phyloP scores from a whole-genome alignment of 2,888 invertebrate species.

The Spodoptera littoralis region DNA sequence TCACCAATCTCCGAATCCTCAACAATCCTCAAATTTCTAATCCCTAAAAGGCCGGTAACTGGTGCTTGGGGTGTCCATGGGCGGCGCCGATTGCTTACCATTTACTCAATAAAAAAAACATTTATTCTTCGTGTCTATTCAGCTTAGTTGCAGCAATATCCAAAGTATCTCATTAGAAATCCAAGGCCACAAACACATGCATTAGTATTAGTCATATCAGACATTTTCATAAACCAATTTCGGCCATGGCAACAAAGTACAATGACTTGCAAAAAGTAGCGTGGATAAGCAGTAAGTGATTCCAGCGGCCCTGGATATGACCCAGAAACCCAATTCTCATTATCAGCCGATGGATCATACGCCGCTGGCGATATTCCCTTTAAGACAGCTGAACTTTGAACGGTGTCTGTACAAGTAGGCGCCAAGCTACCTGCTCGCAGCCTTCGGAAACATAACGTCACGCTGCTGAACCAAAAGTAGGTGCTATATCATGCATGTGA shows the following conservation, averaged over 20 bases:
- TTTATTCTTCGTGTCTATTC: no score
- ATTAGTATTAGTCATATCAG: no score
- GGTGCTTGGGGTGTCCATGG: no score
- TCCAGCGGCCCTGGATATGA: constrained; percentile 36
- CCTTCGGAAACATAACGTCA: constrained; percentile 19
- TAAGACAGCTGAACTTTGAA: constrained; percentile 26
- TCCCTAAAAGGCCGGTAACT: no score
- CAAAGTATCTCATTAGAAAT: no score
- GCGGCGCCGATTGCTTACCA: no score
- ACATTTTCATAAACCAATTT: background rate
- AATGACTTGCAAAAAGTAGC: constrained; percentile 53
- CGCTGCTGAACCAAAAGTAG: background rate
- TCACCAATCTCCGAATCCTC: no score
- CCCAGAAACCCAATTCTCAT: constrained; percentile 56
- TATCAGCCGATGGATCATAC: constrained; percentile 46
- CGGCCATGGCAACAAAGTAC: constrained; percentile 9
- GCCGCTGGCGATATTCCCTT: constrained; percentile 21
- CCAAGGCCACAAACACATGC: no score
- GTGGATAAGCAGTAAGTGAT: constrained; percentile 51
- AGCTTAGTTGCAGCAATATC: no score
- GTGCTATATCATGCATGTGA: no score
- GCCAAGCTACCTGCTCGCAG: constrained; percentile 4
- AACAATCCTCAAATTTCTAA: no score
- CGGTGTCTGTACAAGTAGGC: constrained; percentile 13
- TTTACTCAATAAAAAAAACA: no score